Percentiles rank a stretch among this genome's conserved stretches.
Evolutionary conservation across 2,888 invertebrate genomes (phyloP).

Genomic region (Cephus runcator): DNA sequence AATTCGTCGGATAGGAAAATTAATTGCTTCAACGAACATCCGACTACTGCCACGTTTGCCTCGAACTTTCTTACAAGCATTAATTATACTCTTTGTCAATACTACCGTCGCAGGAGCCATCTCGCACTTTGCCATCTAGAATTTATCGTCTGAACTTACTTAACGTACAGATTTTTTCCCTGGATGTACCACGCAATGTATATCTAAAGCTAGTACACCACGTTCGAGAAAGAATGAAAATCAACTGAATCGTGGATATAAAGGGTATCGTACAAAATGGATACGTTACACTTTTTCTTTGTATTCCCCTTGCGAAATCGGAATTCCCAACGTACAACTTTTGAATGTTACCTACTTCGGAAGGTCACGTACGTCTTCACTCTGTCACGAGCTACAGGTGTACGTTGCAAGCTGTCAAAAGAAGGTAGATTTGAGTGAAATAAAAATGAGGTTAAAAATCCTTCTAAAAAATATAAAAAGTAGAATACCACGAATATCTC

Average conservation of each 20-base stretch:
- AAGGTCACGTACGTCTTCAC: not conserved
- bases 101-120: not conserved
- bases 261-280: no score
- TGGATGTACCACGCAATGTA: not conserved
- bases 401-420: not conserved
- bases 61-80: no score
- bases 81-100: not conserved
- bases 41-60: not conserved
- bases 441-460: not conserved
- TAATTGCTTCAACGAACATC: not conserved
- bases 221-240: not conserved
- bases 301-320: not conserved
- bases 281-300: not conserved
- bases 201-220: not conserved
- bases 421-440: not conserved
- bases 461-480: no score
- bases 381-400: not conserved
- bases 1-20: not conserved
- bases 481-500: no score
- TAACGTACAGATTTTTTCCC: not conserved
- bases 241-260: no score
- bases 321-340: not conserved
- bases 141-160: not conserved
- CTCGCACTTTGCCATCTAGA: not conserved
- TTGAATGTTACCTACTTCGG: not conserved